Evolutionary conservation across 2,888 invertebrate genomes (phyloP), one percentile per base, ranked within the genome.

Genomic region (Argyra leucocephala): DNA sequence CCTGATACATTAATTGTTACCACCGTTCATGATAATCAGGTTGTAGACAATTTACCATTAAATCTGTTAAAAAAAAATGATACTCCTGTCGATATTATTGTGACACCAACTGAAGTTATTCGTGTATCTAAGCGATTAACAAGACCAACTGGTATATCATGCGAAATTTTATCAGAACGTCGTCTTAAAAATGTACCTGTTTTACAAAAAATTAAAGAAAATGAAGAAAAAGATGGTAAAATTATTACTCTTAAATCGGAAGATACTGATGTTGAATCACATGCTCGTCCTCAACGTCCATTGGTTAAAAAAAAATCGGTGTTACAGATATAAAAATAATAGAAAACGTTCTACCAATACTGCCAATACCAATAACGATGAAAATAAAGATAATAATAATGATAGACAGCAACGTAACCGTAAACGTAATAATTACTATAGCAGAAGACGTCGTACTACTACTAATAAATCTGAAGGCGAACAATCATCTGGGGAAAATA

Each of bases 1-100:
- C 85, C 88, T 22, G 82, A 86, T 70, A 91, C 92, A 0, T 74
- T 88, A 62, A 86, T 93, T 69, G 86, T 87, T 63, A 90, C 93
- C 62, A 88, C 89, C 57, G 92, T 94, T 3, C 92, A 94, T 76
- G 92, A 93, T 77, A 85, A 85, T 72, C 93, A 93, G 84, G 86
- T 88, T 70, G 85, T 88, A 72, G 88, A 91, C 70, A 84, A 85
- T 65, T 81, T 93, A 70, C 91, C 93, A 4, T 81, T 84, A 5
- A 83, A 87, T 66, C 77, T 93, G 74, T 91, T 93, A 74, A 85
- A 88, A 71, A 85, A 86, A 31, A 88, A 91, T 73, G 93, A 94
- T 79, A 85, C 92, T 23, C 90, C 91, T 63, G 88, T 93, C 63
- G 93, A 94, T 77, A 85, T 90, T 71, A 93, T 94, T 74, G 83